Evolutionary conservation across 2,113 vertebrate genomes (phyloP).

Genomic region (Nycticorax nycticorax): DNA sequence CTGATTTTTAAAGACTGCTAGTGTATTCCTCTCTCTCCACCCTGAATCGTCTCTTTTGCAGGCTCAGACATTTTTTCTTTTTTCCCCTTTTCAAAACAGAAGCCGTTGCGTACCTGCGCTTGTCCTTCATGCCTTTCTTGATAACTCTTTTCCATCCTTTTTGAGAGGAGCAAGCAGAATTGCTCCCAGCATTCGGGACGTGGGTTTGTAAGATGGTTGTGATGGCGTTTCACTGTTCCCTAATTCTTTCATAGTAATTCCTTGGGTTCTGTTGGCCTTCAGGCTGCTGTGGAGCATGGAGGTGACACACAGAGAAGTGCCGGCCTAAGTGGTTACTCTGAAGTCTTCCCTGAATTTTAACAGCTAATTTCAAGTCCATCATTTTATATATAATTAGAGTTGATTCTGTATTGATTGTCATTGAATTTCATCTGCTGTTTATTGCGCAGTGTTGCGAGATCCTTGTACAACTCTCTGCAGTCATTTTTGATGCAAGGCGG

Average conservation of each 20-base stretch:
- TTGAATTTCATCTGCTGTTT: constrained; percentile 53
- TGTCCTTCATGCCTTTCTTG: neutral
- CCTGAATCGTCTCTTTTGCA: neutral
- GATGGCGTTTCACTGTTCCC: neutral
- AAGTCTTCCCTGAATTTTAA: constrained; percentile 50
- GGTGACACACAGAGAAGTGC: constrained; percentile 4
- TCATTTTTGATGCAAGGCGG: neutral
- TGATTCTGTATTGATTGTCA: constrained; percentile 59
- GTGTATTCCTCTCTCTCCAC: neutral
- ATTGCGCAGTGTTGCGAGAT: neutral
- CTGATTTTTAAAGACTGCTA: neutral
- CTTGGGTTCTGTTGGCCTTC: neutral
- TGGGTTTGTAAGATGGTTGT: neutral
- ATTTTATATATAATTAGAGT: constrained; percentile 48
- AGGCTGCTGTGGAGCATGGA: neutral
- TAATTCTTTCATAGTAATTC: neutral
- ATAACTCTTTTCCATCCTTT: neutral
- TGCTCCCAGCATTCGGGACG: fast-evolving
- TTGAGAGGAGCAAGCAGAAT: neutral
- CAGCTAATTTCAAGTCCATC: constrained; percentile 50
- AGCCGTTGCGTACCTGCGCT: neutral
- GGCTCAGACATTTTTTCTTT: neutral
- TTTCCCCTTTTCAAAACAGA: neutral
- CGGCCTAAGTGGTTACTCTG: constrained; percentile 13
- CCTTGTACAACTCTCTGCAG: neutral